Conservation (phyloP, 1,140 invertebrate species). For the Anagrus nilaparvatae region DNA sequence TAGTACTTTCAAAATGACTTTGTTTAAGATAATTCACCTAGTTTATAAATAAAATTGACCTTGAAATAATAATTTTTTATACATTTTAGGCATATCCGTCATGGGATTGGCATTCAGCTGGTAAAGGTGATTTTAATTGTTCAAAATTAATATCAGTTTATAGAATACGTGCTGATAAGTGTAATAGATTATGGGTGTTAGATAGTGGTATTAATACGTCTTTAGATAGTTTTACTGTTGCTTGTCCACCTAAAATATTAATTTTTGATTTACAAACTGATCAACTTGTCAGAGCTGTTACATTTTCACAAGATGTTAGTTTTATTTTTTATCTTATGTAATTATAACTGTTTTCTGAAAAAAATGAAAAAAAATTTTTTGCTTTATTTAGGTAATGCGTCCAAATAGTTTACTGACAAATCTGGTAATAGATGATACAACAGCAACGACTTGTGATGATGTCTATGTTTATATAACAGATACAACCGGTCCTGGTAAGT, state of each 20-base stretch:
- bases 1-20: too few species aligned
- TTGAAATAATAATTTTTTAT: too few species aligned
- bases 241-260: conserved; percentile 69
- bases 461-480: conserved; percentile 69
- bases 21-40: too few species aligned
- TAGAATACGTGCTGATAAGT: conserved; percentile 57
- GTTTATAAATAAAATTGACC: too few species aligned
- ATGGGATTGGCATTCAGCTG: conserved; percentile 66
- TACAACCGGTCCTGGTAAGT: conserved; percentile 60
- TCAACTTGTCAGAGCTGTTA: conserved; percentile 48
- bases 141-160: conserved; percentile 68
- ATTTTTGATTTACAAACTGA: conserved; percentile 67
- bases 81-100: conserved; percentile 64
- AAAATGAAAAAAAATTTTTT: conserved; percentile 3
- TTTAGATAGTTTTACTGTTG: conserved; percentile 59
- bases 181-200: conserved; percentile 66
- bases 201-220: conserved; percentile 63
- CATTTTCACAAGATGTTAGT: conserved; percentile 35
- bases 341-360: not conserved
- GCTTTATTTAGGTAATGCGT: conserved; percentile 48
- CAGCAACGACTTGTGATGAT: conserved; percentile 57
- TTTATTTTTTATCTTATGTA: conserved; percentile 3
- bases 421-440: conserved; percentile 61
- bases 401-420: conserved; percentile 65
- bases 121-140: conserved; percentile 57